Conservation (phyloP, 2,888 invertebrate genomes). For the Vesta saturnalis region DNA sequence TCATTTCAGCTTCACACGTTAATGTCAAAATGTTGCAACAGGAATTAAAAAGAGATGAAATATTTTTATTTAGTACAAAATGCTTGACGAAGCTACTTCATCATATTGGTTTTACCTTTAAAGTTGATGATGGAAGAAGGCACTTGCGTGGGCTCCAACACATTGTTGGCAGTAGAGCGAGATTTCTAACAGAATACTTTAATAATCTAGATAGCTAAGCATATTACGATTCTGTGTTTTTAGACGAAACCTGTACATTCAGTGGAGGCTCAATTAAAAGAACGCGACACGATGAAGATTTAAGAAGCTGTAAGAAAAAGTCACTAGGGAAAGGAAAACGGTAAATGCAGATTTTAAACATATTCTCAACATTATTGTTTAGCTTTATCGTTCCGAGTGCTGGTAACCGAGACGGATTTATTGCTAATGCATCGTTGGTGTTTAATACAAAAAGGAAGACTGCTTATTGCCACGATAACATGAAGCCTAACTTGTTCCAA, state of each 20-base stretch:
- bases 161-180: background rate
- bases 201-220: background rate
- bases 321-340: too few species aligned
- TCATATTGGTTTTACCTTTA: background rate
- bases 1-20: background rate
- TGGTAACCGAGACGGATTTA: too few species aligned
- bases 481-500: background rate
- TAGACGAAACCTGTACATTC: slow-evolving; percentile 7
- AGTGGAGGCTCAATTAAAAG: background rate
- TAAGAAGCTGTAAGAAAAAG: too few species aligned
- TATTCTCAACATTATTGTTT: too few species aligned
- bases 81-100: background rate
- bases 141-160: background rate
- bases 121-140: too few species aligned
- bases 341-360: too few species aligned
- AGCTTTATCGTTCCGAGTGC: too few species aligned
- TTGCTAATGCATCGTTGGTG: background rate
- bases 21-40: too few species aligned
- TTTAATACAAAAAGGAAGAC: background rate
- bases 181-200: slow-evolving; percentile 1
- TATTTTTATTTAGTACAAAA: background rate
- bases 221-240: background rate
- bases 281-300: too few species aligned
- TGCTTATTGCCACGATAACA: background rate
- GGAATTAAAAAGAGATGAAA: too few species aligned